phyloP scores from a whole-genome alignment of 2,888 invertebrate genomes.

The Aelia acuminata region DNA sequence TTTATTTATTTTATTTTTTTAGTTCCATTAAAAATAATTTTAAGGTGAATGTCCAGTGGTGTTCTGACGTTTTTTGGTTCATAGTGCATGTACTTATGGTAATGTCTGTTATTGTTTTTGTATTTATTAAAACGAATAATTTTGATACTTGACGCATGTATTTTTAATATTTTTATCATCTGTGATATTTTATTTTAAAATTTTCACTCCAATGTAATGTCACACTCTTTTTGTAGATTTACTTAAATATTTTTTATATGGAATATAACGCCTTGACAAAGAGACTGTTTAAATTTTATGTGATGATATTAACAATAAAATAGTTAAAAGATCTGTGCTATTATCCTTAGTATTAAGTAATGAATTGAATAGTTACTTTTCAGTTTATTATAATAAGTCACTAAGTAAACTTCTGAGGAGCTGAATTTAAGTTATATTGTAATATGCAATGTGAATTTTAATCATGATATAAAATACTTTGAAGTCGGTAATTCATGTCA shows the following conservation, averaged over 20 bases:
- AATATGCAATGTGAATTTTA: too few species aligned
- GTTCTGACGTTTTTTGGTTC: not conserved
- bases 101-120: not conserved
- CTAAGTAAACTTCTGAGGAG: too few species aligned
- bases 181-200: not conserved
- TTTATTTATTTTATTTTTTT: not conserved
- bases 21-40: not conserved
- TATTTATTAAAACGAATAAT: not conserved
- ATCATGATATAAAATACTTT: too few species aligned
- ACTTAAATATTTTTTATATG: not conserved
- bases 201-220: not conserved
- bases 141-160: not conserved
- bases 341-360: not conserved
- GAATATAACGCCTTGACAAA: not conserved
- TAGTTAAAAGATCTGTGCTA: not conserved
- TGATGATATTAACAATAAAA: not conserved
- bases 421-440: too few species aligned
- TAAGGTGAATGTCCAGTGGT: not conserved
- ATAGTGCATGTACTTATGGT: not conserved
- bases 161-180: constrained; percentile 12
- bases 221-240: not conserved
- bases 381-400: too few species aligned
- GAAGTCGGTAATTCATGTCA: too few species aligned
- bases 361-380: too few species aligned
- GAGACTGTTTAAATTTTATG: constrained; percentile 32